Evolutionary conservation across 2,113 vertebrate genomes (phyloP), one percentile per base, ranked within the genome.

Genomic region (Typhlomys cinereus): DNA sequence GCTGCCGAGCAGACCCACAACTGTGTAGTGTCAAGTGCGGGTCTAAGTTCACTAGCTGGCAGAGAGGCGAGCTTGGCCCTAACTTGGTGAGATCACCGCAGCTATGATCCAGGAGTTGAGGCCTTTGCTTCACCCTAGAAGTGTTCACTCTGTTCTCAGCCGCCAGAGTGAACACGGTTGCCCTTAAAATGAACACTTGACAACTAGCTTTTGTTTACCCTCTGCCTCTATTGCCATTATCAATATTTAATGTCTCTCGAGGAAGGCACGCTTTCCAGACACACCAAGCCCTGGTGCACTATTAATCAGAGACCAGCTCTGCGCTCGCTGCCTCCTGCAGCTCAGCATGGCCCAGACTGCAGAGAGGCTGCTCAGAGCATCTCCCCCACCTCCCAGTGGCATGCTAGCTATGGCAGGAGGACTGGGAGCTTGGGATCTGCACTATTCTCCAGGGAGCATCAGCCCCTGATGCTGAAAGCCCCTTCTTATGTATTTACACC

Each of bases 221-320:
- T 94, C 90, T 86, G 86, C 95, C 95, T 97, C 96, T 94, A 73
- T 97, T 96, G 96, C 94, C 93, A 94, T 91, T 90, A 82, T 98
- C 97, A 97, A 98, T 98, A 97, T 96, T 98, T 97, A 95, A 98
- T 89, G 96, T 95, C 94, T 96, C 96, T 52, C 10, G 93, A 97
- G 97, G 88, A 94, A 97, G 90, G 84, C 94, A 2, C 59, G 39
- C 82, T 95, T 92, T 57, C 96, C 95, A 70, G 48, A 97, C 96
- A 88, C 7, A 95, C 89, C 46, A 8, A 95, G 90, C 70, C 62
- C 82, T 88, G 94, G 92, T 87, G 92, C 94, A 88, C 78, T 4
- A 83, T 96, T 95, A 92, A 96, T 97, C 96, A 96, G 92, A 95
- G 0, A 0, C 87, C 39, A 41, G 17, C 57, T 46, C 23, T 44